Percentiles rank a stretch among this genome's conserved stretches.
Evolutionary conservation across 2,113 vertebrate species (phyloP).

Genomic region (Theropithecus gelada): DNA sequence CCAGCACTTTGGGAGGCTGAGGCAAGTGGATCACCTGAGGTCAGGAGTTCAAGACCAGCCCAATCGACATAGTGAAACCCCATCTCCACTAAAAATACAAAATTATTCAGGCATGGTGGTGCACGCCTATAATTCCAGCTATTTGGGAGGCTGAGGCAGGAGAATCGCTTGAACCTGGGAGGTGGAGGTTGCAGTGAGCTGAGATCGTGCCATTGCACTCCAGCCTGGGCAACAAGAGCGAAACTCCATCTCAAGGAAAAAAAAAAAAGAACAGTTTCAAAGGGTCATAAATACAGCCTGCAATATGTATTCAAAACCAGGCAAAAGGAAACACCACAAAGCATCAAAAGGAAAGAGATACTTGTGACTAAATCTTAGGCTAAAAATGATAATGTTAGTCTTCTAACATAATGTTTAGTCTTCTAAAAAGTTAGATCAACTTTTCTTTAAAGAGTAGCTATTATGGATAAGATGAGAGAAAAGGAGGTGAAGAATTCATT

Average conservation of each 20-base stretch:
- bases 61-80: no score
- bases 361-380: not conserved
- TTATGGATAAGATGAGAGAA: not conserved
- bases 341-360: not conserved
- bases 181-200: no score
- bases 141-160: no score
- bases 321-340: not conserved
- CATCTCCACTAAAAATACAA: no score
- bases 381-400: not conserved
- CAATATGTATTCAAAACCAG: not conserved
- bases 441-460: slow-evolving; percentile 26
- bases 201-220: no score
- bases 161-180: no score
- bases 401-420: not conserved
- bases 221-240: no score
- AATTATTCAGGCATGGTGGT: no score
- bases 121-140: no score
- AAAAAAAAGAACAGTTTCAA: not conserved
- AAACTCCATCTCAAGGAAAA: not conserved
- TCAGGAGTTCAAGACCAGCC: no score
- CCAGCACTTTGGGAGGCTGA: not conserved
- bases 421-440: not conserved
- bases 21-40: no score
- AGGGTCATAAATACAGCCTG: not conserved
- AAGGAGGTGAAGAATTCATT: not conserved